These are phyloP conservation scores for Ibidorhyncha struthersii DNA, from an alignment of 2,113 vertebrate species.

Conservation along the genomic window DNA sequence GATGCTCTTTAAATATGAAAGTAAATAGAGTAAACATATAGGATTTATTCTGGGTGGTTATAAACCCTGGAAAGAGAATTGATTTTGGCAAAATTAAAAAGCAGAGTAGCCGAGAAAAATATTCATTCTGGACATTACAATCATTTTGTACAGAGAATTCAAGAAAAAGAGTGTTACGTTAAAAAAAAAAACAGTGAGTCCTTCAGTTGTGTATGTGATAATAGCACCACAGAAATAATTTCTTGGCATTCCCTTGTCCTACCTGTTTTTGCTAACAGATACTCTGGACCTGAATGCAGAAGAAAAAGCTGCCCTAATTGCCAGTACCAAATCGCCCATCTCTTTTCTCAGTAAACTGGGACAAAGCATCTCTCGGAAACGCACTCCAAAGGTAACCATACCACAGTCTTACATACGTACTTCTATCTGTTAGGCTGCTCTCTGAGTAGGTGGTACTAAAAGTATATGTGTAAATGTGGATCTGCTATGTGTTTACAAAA, in stretches of 20 bases:
- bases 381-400: conserved; percentile 87
- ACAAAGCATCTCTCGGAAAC: conserved; percentile 95
- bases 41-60: background rate
- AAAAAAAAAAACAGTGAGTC: background rate
- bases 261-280: conserved; percentile 73
- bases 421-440: background rate
- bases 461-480: background rate
- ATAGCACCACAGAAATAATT: background rate
- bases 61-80: background rate
- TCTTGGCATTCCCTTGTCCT: background rate
- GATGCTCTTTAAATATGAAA: background rate
- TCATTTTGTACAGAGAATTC: background rate
- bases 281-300: conserved; percentile 89
- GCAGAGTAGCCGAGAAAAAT: background rate
- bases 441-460: background rate
- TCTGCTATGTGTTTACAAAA: background rate
- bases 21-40: background rate
- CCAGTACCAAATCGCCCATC: conserved; percentile 95
- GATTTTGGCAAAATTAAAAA: background rate
- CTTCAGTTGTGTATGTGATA: background rate
- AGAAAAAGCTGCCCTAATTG: conserved; percentile 88
- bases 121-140: background rate
- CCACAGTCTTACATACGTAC: background rate
- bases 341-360: conserved; percentile 97
- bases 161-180: background rate